Conservation (phyloP, 2,888 invertebrate species). For the Eupithecia subumbrata region DNA sequence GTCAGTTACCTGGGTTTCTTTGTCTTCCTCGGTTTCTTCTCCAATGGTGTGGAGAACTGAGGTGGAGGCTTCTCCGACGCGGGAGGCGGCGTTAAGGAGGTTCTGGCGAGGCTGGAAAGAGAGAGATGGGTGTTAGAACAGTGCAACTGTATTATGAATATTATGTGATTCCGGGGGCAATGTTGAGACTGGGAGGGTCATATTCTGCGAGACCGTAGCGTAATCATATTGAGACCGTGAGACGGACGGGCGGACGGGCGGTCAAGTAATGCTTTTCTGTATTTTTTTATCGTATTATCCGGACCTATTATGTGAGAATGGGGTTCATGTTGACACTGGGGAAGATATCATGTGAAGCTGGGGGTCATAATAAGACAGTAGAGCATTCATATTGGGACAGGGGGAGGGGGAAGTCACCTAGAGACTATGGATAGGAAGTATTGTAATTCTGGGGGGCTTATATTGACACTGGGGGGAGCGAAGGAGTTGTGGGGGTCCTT, state of each 20-base stretch:
- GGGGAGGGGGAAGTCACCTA: too few species aligned
- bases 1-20: constrained; percentile 87
- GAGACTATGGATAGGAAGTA: too few species aligned
- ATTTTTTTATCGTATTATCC: too few species aligned
- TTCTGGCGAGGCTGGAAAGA: constrained; percentile 92
- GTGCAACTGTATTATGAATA: background rate
- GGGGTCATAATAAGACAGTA: background rate
- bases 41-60: constrained; percentile 96
- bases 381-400: background rate
- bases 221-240: too few species aligned
- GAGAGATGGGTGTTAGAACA: background rate
- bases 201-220: too few species aligned
- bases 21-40: constrained; percentile 93
- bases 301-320: too few species aligned
- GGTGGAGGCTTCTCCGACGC: constrained; percentile 98
- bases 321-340: too few species aligned
- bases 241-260: too few species aligned
- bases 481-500: too few species aligned
- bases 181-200: too few species aligned
- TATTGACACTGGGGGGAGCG: background rate
- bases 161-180: background rate
- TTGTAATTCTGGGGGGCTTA: background rate
- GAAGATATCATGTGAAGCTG: too few species aligned
- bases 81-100: constrained; percentile 96
- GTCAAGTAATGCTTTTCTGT: too few species aligned